Evolutionary conservation across 2,797 vertebrate species (phyloP).

Genomic region (Myoxocephalus aenaeus): DNA sequence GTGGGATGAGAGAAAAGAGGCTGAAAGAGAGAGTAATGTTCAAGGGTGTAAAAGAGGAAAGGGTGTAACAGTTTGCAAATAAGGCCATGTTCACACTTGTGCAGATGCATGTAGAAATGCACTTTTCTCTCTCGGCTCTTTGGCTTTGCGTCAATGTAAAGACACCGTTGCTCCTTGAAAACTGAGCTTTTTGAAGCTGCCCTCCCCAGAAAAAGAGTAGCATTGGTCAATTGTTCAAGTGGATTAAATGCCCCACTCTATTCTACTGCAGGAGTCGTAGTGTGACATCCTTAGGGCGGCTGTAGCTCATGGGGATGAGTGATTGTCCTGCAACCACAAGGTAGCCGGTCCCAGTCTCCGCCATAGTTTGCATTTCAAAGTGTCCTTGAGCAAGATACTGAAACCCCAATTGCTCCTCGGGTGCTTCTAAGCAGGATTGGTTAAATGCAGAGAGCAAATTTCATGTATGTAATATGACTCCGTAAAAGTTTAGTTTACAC

Average conservation of each 20-base stretch:
- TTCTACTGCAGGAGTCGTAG: not conserved
- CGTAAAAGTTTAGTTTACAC: no score
- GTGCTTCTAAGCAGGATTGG: no score
- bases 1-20: slow-evolving; percentile 49
- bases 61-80: not conserved
- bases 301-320: no score
- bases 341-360: no score
- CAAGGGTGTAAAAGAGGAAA: not conserved
- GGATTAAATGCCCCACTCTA: not conserved
- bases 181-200: not conserved
- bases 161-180: not conserved
- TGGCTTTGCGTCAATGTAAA: not conserved
- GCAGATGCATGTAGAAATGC: not conserved
- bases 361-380: no score
- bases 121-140: not conserved
- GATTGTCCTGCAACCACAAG: no score
- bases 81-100: not conserved
- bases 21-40: slow-evolving; percentile 8
- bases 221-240: not conserved
- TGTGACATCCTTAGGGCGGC: not conserved
- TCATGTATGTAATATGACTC: no score
- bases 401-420: no score
- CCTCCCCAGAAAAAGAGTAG: not conserved
- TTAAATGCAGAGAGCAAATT: no score
- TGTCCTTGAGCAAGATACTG: no score